Base-by-base conservation (phyloP, 2,888 invertebrate genomes). In the Caenorhabditis panamensis region DNA sequence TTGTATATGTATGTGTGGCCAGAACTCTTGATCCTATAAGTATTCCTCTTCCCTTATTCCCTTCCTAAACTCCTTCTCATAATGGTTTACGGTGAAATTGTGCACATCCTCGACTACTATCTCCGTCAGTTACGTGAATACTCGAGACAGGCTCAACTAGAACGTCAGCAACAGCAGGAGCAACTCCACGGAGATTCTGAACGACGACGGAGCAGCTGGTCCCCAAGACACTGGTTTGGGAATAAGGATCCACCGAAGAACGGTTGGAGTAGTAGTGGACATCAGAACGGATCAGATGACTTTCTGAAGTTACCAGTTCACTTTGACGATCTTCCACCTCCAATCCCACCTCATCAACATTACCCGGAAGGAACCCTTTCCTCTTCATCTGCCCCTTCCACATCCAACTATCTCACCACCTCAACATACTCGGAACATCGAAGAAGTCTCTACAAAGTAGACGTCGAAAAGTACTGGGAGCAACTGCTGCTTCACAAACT, bases 41-140 rank as follows among this genome's bases (percentile, higher is more conserved):
- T 53, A 49, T 49, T 61, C 56, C 66, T 53, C 53, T 13, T 53
- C 51, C 54, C 36, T 28, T 58, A 36, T 49, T 20, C 41, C 53
- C 22, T 13, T n/a, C 9, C 31, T 6, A n/a, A n/a, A n/a, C n/a
- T n/a, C n/a, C n/a, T n/a, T n/a, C 4, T 28, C 58, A 73, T 44
- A 51, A 84, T 79, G 77, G 82, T 85, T 44, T 85, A 85, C 66
- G 68, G 79, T 54, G 85, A 85, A 78, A 61, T 85, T 36, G 82
- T 85, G 13, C 85, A 85, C 28, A 80, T 85, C 66, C 72, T 85
- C 44, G 85, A 85, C 75, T 85, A 82, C 59, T 85, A 83, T 68
- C 63, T 80, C 18, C 69, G 77, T 37, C 68, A 82, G 28, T 22
- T 75, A 47, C 68, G 79, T 53, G 79, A 79, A 18, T 75, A 75